Base-by-base conservation (phyloP, 2,113 vertebrate genomes). In the Vireo altiloquus region DNA sequence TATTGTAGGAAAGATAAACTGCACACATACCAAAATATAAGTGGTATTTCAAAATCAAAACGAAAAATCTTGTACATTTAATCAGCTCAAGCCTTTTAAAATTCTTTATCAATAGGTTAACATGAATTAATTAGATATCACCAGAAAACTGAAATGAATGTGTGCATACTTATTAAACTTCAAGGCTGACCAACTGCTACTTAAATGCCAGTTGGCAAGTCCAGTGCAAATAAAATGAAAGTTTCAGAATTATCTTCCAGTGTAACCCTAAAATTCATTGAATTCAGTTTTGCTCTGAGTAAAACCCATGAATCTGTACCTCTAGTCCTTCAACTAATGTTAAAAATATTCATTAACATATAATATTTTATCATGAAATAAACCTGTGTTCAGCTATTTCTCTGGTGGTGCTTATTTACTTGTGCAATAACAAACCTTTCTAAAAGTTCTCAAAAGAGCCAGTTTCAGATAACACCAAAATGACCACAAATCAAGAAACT, bases 121-220 rank as follows among this genome's bases (percentile, higher is more conserved):
- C 0, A 1, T 12, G 2, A 84, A 47, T 39, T 66, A 66, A n/a
- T 18, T 39, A 46, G 3, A 2, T n/a, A 74, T 15, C 4, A 57
- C 7, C 10, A 42, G 22, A 91, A 84, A 75, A 46, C 6, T 37
- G 15, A 56, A 78, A 53, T 13, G 0, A 57, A 64, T 7, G 3
- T 11, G 2, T 47, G 9, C 1, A 0, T 30, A 9, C 2, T 72
- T 86, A 59, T 37, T 37, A 37, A 90, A 53, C 5, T 49, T 82
- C 17, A 61, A 37, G 19, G 10, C 19, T 8, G 4, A 65, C 35
- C 23, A 44, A 5, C 16, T 54, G n/a, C 30, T 53, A 53, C 4
- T 56, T 21, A 56, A 40, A 53, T 49, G 13, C 39, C 19, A 47
- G 25, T 28, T 11, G 46, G 24, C 20, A 69, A 66, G 13, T 49